Conservation (phyloP, 2,888 invertebrate genomes). For the Falcaria lacertinaria region DNA sequence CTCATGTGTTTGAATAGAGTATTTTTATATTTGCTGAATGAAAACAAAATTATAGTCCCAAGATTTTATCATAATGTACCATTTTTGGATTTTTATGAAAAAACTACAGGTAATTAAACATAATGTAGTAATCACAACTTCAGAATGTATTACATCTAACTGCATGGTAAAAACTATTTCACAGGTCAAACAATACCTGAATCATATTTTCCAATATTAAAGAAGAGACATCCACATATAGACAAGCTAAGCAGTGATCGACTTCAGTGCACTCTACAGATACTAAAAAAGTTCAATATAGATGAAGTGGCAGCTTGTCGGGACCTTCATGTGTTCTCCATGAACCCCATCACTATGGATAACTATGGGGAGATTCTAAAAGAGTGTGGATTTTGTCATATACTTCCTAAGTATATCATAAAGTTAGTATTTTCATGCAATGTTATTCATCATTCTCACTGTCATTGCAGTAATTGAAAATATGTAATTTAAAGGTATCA, state of each 20-base stretch:
- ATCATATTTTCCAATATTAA: constrained; percentile 31
- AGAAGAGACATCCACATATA: constrained; percentile 55
- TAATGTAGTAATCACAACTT: too few species aligned
- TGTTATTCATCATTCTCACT: too few species aligned
- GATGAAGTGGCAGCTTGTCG: constrained; percentile 70
- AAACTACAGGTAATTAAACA: constrained; percentile 50
- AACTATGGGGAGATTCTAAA: constrained; percentile 81
- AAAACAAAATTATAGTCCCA: constrained; percentile 4
- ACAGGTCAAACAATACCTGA: constrained; percentile 45
- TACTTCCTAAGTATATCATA: constrained; percentile 61
- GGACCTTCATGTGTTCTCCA: constrained; percentile 78
- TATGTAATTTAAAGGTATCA: constrained; percentile 53
- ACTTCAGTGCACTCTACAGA: constrained; percentile 49
- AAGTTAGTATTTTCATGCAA: constrained; percentile 35
- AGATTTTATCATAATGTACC: constrained; percentile 37
- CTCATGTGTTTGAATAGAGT: neutral
- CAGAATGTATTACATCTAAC: too few species aligned
- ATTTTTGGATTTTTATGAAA: constrained; percentile 53
- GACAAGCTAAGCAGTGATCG: constrained; percentile 43
- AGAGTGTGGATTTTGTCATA: constrained; percentile 80
- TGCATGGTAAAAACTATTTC: too few species aligned
- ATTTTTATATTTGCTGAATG: neutral
- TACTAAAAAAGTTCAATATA: constrained; percentile 65
- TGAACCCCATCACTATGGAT: constrained; percentile 76
- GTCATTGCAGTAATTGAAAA: neutral